Percentiles rank a stretch among this genome's conserved stretches.
Conservation (phyloP, 2,888 invertebrate species). For the Spilarctia lutea region DNA sequence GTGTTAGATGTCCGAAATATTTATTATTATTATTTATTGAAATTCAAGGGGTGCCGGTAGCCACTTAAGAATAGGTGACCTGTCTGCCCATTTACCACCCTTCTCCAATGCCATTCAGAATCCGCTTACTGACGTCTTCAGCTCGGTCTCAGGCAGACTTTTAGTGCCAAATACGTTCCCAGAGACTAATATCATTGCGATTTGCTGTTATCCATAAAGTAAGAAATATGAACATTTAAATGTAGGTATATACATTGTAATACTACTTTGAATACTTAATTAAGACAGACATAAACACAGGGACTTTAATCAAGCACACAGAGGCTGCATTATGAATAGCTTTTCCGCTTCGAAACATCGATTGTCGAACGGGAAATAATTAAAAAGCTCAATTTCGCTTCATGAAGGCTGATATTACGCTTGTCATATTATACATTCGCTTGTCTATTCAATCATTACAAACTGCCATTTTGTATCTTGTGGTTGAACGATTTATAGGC, state of each 20-base stretch:
- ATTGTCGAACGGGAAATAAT: conserved; percentile 14
- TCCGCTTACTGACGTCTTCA: too few relatives aligned
- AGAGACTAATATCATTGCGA: too few relatives aligned
- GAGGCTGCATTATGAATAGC: conserved; percentile 16
- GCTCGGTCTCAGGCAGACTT: too few relatives aligned
- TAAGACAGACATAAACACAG: background rate
- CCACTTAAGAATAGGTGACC: too few relatives aligned
- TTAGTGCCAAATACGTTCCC: too few relatives aligned
- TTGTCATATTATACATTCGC: background rate
- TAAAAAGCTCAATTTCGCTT: conserved; percentile 12
- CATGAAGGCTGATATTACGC: background rate
- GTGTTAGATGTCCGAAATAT: too few relatives aligned
- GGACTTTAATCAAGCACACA: conserved; percentile 23
- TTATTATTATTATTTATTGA: too few relatives aligned
- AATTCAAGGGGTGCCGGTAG: too few relatives aligned
- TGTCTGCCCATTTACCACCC: too few relatives aligned
- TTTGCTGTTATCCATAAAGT: background rate
- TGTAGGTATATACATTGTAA: too few relatives aligned
- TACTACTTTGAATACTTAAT: background rate
- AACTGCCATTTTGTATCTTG: background rate
- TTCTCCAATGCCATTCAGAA: too few relatives aligned
- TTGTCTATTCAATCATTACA: background rate
- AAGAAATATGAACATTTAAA: too few relatives aligned
- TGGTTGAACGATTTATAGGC: background rate
- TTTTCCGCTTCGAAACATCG: conserved; percentile 8